Evolutionary conservation across 2,113 vertebrate genomes (phyloP).

Genomic region (Trachemys scripta): DNA sequence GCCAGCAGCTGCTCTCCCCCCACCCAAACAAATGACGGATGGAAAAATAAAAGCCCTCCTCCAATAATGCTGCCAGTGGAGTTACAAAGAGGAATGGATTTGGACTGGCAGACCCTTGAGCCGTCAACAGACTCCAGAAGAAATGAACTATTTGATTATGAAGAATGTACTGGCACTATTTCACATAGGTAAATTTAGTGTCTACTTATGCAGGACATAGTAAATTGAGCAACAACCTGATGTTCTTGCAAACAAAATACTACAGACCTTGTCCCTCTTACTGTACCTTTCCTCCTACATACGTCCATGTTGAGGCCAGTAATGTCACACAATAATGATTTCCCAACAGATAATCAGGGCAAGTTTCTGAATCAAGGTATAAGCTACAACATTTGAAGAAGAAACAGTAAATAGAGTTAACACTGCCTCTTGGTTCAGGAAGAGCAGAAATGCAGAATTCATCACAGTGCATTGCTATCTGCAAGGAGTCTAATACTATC

Average conservation of each 20-base stretch:
- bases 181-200: background rate
- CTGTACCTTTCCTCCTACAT: rapidly evolving
- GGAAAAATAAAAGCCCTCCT: background rate
- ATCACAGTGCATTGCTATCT: background rate
- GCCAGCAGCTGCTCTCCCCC: background rate
- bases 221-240: rapidly evolving
- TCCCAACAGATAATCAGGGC: rapidly evolving
- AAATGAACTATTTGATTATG: background rate
- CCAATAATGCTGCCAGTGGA: background rate
- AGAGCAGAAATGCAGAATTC: background rate
- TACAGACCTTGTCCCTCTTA: background rate
- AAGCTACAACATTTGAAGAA: background rate
- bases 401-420: background rate
- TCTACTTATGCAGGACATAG: background rate
- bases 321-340: rapidly evolving
- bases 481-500: background rate
- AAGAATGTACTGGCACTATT: background rate
- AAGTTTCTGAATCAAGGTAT: rapidly evolving
- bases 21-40: background rate
- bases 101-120: background rate
- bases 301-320: no score
- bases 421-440: background rate
- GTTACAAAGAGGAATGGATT: background rate
- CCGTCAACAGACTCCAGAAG: background rate
- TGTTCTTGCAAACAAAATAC: background rate